phyloP scores from a whole-genome alignment of 1,140 invertebrate species.

The Lepidurus arcticus region DNA sequence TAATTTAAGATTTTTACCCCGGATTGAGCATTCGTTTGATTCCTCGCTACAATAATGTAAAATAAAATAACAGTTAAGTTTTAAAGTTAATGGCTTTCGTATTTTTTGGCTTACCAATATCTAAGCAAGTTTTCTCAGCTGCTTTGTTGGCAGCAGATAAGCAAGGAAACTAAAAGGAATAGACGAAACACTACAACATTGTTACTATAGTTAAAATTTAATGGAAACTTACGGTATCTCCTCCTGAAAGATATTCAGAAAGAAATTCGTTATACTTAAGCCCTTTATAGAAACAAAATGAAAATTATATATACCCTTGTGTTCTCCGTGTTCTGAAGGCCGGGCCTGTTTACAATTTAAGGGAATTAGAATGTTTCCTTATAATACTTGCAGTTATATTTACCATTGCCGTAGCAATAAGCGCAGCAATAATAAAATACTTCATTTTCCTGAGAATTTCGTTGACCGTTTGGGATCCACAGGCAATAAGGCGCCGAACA shows the following conservation, averaged over 20 bases:
- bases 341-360: not conserved
- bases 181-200: not conserved
- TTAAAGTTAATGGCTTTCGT: not conserved
- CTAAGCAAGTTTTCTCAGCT: not conserved
- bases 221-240: not conserved
- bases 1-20: not conserved
- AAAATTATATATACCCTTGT: not conserved
- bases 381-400: not conserved
- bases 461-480: not conserved
- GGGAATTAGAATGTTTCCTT: not conserved
- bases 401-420: not conserved
- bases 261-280: not conserved
- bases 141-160: slow-evolving; percentile 7
- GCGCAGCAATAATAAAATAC: not conserved
- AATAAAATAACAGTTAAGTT: not conserved
- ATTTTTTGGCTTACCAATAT: not conserved
- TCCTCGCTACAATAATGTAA: not conserved
- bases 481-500: not conserved
- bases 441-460: not conserved
- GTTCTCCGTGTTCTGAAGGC: not conserved
- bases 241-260: not conserved
- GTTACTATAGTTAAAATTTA: not conserved
- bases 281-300: not conserved
- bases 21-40: not conserved
- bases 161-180: not conserved